Evolutionary conservation across 2,113 vertebrate genomes (phyloP), one percentile per base, ranked within the genome.

Genomic region (Dromaius novaehollandiae): DNA sequence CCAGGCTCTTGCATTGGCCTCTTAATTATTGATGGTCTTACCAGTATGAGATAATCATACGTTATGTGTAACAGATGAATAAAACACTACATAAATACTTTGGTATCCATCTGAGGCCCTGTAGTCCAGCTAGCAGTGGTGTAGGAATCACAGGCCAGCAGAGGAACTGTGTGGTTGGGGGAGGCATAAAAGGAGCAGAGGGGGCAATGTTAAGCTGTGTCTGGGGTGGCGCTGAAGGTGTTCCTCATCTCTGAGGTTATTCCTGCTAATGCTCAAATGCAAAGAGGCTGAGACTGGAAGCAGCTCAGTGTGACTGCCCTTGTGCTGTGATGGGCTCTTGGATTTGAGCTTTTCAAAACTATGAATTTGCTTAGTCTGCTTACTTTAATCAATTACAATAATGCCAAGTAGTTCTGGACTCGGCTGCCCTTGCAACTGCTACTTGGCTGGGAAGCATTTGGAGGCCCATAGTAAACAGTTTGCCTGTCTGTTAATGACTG

Each of bases 401-500:
- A 71, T 46, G 42, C 55, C 40, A 55, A 22, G 34, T 87, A 48
- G 36, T 77, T 74, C 48, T 86, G 53, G 32, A 61, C 22, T 89
- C 40, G 3, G 51, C 46, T 82, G 12, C 38, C 16, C 78, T 85
- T 80, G 51, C 87, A 82, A 25, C 68, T 75, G 38, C 38, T 22
- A 3, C 65, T 84, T 61, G 85, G 36, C 55, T 4, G 1, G 56
- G 74, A 82, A 84, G 84, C 53, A 38, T 46, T 74, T 50, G 51
- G 83, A 68, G 56, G 48, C 24, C 55, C 1, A 1, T 19, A 76
- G 65, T 36, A 68, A 76, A 69, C 30, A 30, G 55, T 71, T 53
- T 2, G 6, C 0, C 0, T 66, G 61, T 58, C 55, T 89, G 15
- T 74, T 51, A 58, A 30, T 0, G 0, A 24, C 32, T 21, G 2